Conservation (phyloP, 2,888 invertebrate genomes). For the Coenonympha arcania region DNA sequence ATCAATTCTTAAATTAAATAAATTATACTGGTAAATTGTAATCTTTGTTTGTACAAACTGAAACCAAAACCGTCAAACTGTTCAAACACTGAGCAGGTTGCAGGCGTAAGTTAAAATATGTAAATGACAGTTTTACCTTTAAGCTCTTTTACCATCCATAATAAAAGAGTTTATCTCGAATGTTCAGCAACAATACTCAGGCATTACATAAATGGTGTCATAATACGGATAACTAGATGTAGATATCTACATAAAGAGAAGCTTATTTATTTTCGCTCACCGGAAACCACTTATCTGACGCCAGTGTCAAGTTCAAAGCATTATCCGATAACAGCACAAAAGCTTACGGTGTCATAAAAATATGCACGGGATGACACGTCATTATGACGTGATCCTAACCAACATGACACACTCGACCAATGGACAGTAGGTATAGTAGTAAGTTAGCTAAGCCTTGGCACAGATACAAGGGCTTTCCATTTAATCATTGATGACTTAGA, state of each 20-base stretch:
- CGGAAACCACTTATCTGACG: constrained; percentile 11
- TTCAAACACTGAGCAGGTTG: not conserved
- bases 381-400: constrained; percentile 21
- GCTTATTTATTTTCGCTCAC: constrained; percentile 10
- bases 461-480: constrained; percentile 17
- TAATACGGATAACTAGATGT: no score
- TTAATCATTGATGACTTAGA: constrained; percentile 17
- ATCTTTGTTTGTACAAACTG: not conserved
- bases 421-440: not conserved
- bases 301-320: constrained; percentile 18
- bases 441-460: constrained; percentile 5
- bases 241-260: constrained; percentile 2
- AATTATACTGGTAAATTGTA: not conserved
- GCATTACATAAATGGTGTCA: not conserved
- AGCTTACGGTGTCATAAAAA: constrained; percentile 16
- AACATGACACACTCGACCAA: constrained; percentile 20
- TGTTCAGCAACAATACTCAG: not conserved
- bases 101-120: no score
- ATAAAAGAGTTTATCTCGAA: constrained; percentile 5
- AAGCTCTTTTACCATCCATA: not conserved
- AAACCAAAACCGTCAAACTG: not conserved
- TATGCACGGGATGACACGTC: constrained; percentile 14
- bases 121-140: not conserved
- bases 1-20: no score
- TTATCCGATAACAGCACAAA: constrained; percentile 21